A percentile compares a stretch with the other conserved stretches of the same genome.
Conservation (phyloP, 2,113 vertebrate genomes). For the Podarcis cretensis region DNA sequence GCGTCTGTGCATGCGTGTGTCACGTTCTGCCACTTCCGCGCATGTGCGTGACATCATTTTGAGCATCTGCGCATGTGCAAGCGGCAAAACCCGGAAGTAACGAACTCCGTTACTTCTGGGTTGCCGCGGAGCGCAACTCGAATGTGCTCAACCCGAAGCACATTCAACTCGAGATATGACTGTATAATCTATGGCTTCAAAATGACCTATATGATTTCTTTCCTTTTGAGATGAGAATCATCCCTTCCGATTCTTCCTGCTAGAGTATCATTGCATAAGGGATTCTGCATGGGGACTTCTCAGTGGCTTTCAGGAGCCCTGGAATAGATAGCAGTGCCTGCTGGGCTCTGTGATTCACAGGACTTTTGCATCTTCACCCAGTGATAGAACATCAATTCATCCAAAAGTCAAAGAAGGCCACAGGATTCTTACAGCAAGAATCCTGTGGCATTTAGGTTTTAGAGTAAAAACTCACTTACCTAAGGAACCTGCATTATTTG, state of each 20-base stretch:
- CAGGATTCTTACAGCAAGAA: neutral
- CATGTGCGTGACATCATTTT: no score
- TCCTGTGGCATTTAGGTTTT: neutral
- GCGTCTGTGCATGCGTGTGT: no score
- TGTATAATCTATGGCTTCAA: neutral
- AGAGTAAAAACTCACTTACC: neutral
- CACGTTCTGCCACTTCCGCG: accelerated
- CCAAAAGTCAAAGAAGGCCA: no score
- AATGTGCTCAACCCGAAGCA: no score
- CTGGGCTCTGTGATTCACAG: neutral
- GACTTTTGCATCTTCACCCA: neutral
- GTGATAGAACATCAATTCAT: neutral
- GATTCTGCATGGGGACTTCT: neutral
- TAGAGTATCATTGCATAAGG: neutral
- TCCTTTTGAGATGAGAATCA: neutral
- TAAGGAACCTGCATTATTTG: neutral
- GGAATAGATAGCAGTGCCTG: neutral
- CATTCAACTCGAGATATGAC: no score
- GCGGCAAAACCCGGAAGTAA: no score
- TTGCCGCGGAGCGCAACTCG: no score
- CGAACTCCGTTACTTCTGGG: no score
- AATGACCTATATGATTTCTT: neutral
- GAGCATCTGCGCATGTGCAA: no score
- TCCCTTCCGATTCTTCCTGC: neutral
- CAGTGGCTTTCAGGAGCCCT: neutral